Conservation (phyloP, 2,113 vertebrate species). For the Vulpes lagopus region DNA sequence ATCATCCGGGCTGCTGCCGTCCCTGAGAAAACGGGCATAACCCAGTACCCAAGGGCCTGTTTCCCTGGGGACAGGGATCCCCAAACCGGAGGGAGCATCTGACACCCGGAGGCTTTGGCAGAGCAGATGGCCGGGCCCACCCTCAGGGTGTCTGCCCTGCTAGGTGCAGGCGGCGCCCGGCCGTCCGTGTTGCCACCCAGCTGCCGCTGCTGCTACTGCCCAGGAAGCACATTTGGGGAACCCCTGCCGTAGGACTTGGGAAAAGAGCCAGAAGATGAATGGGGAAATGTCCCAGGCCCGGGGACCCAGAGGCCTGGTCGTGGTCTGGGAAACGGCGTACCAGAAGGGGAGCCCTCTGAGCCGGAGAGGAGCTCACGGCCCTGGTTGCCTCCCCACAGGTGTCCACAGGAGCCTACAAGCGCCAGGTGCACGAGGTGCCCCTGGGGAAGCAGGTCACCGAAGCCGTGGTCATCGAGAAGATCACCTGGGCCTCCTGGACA, state of each 20-base stretch:
- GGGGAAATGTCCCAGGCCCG: neutral
- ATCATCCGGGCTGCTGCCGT: neutral
- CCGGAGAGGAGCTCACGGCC: neutral
- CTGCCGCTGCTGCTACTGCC: neutral
- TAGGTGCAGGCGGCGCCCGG: neutral
- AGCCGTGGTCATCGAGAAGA: conserved; percentile 90
- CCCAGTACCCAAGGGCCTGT: neutral
- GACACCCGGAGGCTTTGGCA: neutral
- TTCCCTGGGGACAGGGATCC: neutral
- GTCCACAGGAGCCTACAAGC: conserved; percentile 94
- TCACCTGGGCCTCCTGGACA: conserved; percentile 99
- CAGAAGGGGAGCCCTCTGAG: too few species aligned
- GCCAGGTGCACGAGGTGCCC: conserved; percentile 96
- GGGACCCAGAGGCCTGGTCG: neutral
- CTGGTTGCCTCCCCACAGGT: conserved; percentile 87
- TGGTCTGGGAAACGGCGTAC: neutral
- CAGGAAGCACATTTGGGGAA: neutral
- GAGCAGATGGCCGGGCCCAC: neutral
- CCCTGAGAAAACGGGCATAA: neutral
- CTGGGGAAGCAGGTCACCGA: conserved; percentile 94
- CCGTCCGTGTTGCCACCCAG: too few species aligned
- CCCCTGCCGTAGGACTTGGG: neutral
- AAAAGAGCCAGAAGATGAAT: neutral
- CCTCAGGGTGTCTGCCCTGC: neutral
- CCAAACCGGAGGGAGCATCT: neutral